These are phyloP conservation scores for Hexactinellida sp. DNA, from an alignment of 37 sponge, comb jelly and placozoan species.

Conservation along the genomic window DNA sequence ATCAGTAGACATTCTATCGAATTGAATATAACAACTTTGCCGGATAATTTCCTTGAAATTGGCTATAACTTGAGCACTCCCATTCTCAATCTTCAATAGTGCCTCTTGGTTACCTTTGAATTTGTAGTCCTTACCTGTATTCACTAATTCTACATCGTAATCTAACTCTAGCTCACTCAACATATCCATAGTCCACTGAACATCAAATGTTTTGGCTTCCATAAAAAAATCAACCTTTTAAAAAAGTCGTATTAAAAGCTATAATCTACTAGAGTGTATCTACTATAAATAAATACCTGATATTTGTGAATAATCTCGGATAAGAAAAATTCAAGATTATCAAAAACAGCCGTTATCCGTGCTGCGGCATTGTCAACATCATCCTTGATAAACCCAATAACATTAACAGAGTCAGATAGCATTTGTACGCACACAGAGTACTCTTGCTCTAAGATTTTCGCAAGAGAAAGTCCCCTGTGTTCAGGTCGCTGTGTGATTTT, in stretches of 20 bases:
- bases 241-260: neutral
- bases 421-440: neutral
- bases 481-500: neutral
- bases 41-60: neutral
- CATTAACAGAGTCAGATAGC: neutral
- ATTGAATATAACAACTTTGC: neutral
- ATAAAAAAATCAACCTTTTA: neutral
- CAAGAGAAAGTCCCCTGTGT: neutral
- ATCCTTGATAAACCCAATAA: neutral
- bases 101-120: neutral
- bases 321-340: neutral
- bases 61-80: neutral
- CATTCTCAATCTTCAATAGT: neutral
- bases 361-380: neutral
- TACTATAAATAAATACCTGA: neutral
- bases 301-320: neutral
- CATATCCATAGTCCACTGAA: conserved; percentile 1
- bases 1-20: neutral
- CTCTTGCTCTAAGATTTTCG: neutral
- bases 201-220: neutral
- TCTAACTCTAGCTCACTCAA: neutral
- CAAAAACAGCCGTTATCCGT: neutral
- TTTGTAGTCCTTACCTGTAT: neutral
- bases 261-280: neutral
- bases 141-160: neutral